These are phyloP conservation scores for Stenopsyche tienmushanensis DNA, from an alignment of 1,140 invertebrate species.

Conservation along the genomic window DNA sequence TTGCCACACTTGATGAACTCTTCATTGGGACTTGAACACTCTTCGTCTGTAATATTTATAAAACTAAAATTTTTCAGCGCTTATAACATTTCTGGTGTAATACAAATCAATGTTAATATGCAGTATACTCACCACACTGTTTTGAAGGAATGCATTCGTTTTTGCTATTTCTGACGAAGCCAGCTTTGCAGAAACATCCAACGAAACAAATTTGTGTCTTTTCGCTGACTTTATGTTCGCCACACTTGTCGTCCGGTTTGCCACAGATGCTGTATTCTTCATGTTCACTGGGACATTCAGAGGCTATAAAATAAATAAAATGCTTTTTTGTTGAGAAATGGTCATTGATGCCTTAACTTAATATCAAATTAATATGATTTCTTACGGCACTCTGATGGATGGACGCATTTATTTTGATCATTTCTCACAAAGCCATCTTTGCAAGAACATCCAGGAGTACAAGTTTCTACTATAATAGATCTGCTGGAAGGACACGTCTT, in stretches of 20 bases:
- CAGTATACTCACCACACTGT: too few species aligned
- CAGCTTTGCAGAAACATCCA: constrained; percentile 11
- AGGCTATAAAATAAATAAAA: not conserved
- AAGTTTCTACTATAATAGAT: not conserved
- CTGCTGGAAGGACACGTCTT: constrained; percentile 4
- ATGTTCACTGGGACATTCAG: not conserved
- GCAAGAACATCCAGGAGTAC: not conserved
- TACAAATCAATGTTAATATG: too few species aligned
- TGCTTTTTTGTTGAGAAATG: too few species aligned
- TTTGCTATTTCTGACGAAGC: not conserved
- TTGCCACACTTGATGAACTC: not conserved
- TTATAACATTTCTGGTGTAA: constrained; percentile 8
- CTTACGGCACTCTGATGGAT: constrained; percentile 1
- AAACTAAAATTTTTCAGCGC: not conserved
- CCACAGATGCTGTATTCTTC: not conserved
- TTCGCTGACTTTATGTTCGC: not conserved
- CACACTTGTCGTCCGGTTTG: not conserved
- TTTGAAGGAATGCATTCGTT: not conserved
- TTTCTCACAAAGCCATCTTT: constrained; percentile 8
- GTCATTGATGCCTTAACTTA: too few species aligned
- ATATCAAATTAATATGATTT: not conserved
- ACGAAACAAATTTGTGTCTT: constrained; percentile 5
- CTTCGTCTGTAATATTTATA: too few species aligned
- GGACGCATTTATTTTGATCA: not conserved
- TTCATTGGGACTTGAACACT: too few species aligned